Conservation (phyloP, 2,113 vertebrate genomes). For the Strix uralensis region DNA sequence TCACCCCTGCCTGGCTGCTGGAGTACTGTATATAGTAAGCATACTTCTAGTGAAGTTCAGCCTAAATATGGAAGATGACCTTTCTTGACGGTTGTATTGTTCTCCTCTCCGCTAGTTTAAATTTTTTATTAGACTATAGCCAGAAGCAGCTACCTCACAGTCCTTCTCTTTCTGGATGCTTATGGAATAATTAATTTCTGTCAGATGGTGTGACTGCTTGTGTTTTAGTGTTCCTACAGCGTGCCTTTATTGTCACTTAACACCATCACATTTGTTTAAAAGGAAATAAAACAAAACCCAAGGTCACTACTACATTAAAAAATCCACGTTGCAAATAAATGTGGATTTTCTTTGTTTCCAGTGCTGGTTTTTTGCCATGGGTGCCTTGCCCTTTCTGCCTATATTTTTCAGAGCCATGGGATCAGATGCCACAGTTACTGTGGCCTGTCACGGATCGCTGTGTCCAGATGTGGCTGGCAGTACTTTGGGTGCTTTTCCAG, state of each 20-base stretch:
- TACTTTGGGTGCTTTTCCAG: neutral
- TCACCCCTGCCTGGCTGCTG: neutral
- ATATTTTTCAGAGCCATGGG: neutral
- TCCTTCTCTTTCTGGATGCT: neutral
- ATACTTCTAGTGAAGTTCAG: neutral
- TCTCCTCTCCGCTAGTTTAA: neutral
- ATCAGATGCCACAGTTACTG: rapidly evolving
- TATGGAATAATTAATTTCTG: constrained; percentile 41
- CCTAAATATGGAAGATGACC: neutral
- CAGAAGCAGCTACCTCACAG: neutral
- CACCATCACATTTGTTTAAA: neutral
- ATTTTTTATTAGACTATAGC: neutral
- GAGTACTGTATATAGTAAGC: neutral
- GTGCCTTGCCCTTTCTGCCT: neutral
- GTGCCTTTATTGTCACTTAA: constrained; percentile 30
- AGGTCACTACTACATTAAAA: neutral
- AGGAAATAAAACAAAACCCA: neutral
- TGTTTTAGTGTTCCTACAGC: neutral
- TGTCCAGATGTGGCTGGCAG: neutral
- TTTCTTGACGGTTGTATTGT: neutral
- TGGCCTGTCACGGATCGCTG: rapidly evolving
- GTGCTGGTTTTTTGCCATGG: neutral
- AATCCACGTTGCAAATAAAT: neutral
- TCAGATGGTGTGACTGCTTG: constrained; percentile 41
- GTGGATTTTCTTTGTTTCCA: neutral